These are phyloP conservation scores for Pocillopora damicornis DNA, from an alignment of 64 coral and sea anemone species.

Conservation along the genomic window DNA sequence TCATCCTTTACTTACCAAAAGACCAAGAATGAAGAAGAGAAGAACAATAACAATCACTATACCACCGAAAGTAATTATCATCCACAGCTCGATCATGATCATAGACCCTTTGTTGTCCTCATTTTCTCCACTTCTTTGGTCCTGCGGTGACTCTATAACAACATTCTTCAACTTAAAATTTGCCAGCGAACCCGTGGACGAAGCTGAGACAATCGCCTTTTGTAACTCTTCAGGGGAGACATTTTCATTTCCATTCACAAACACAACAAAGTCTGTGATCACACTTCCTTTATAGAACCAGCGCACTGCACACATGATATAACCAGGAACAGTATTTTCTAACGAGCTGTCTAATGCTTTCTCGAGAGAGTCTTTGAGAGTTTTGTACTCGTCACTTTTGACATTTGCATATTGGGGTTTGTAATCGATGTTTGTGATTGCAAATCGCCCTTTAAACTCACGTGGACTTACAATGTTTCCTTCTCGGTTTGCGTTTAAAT, in stretches of 20 bases:
- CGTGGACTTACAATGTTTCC: neutral
- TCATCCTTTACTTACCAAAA: neutral
- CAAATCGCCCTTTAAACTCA: neutral
- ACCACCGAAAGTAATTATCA: neutral
- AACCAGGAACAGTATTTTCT: neutral
- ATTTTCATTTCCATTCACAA: neutral
- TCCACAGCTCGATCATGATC: neutral
- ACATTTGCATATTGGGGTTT: neutral
- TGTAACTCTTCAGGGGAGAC: neutral
- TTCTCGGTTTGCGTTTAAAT: neutral
- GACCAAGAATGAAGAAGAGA: neutral
- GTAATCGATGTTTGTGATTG: neutral
- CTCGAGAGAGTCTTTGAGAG: neutral
- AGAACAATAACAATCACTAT: slow-evolving; percentile 7
- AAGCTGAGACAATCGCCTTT: neutral
- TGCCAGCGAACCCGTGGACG: neutral
- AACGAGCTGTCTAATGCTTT: neutral
- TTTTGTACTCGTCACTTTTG: neutral
- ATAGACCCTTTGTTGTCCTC: too few relatives aligned
- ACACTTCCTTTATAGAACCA: neutral
- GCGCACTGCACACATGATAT: neutral
- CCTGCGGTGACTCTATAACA: neutral
- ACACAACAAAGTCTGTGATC: neutral
- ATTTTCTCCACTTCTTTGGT: neutral
- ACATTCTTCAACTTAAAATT: neutral